phyloP scores from a whole-genome alignment of 2,888 invertebrate species.

The Labia minor region DNA sequence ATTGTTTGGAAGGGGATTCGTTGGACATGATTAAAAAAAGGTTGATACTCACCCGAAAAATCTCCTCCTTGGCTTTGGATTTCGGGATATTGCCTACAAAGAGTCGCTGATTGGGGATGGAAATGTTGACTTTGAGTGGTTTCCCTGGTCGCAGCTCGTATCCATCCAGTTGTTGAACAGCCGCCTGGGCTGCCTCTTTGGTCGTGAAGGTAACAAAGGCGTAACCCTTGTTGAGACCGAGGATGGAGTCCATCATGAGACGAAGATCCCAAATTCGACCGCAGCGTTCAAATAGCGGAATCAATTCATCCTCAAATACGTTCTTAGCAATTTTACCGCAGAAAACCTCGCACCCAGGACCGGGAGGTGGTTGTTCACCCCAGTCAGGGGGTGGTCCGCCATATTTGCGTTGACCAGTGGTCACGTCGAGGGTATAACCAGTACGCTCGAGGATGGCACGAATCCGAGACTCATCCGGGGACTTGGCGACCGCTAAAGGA shows the following conservation, averaged over 20 bases:
- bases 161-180: conserved; percentile 99
- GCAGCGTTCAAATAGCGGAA: conserved; percentile 94
- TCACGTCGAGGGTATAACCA: conserved; percentile 95
- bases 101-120: conserved; percentile 99
- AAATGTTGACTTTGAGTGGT: conserved; percentile 99
- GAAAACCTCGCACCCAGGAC: conserved; percentile 95
- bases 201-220: conserved; percentile 97
- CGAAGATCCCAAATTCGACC: conserved; percentile 96
- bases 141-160: conserved; percentile 99
- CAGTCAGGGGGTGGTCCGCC: conserved; percentile 97
- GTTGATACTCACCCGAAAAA: conserved; percentile 96
- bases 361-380: conserved; percentile 78
- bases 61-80: conserved; percentile 99
- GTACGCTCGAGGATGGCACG: conserved; percentile 90
- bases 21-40: too few species aligned
- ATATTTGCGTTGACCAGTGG: conserved; percentile 96
- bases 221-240: conserved; percentile 96
- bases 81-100: conserved; percentile 99
- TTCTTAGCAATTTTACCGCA: conserved; percentile 99
- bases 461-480: conserved; percentile 94
- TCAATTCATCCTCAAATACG: conserved; percentile 97
- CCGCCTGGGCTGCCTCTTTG: conserved; percentile 84
- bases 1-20: too few species aligned
- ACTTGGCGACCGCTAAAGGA: conserved; percentile 50
- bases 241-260: conserved; percentile 99